Base-by-base conservation (phyloP, 2,888 invertebrate genomes). In the Schizaphis graminum region DNA sequence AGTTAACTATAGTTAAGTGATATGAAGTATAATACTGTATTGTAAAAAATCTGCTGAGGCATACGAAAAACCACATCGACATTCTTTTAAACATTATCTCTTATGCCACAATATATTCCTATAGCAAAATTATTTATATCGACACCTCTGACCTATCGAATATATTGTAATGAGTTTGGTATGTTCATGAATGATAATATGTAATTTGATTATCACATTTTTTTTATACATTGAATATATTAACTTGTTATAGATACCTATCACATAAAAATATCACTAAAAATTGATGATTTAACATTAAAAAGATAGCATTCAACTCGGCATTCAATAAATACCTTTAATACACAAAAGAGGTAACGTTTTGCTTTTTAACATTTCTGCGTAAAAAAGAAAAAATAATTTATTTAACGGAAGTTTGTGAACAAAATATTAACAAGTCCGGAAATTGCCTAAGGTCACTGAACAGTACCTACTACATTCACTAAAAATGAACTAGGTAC, bases 401-500 rank as follows among this genome's bases (percentile, higher is more conserved):
- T 91, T n/a, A 85, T 87, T 49, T 16, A 61, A 92, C 91, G 86
- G 86, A 92, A 91, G 57, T 86, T 57, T 7, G 86, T 61, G 26
- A 86, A 61, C n/a, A 47, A 91, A 91, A 86, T 91, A 92, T 92
- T 61, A 92, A 24, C 35, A 87, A 92, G 61, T 87, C 86, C 91
- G 91, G 86, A 92, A 57, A 92, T 41, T 35, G 35, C 26, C 47
- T 57, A 47, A 61, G 91, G 91, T 92, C 91, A 92, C 86, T 92
- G 86, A 86, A 92, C 91, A 92, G 61, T 35, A 49, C 57, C 28
- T 47, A 49, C 4, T 41, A 67, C 2, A 91, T 57, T 47, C 44
- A 85, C 11, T 7, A 56, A 56, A 10, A 84, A 84, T 28, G 11
- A 67, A 67, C n/a, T n/a, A 35, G 35, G 16, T 67, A 67, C 16